Evolutionary conservation across 1,140 invertebrate species (phyloP), one percentile per base, ranked within the genome.

Genomic region (Leptopilina boulardi): DNA sequence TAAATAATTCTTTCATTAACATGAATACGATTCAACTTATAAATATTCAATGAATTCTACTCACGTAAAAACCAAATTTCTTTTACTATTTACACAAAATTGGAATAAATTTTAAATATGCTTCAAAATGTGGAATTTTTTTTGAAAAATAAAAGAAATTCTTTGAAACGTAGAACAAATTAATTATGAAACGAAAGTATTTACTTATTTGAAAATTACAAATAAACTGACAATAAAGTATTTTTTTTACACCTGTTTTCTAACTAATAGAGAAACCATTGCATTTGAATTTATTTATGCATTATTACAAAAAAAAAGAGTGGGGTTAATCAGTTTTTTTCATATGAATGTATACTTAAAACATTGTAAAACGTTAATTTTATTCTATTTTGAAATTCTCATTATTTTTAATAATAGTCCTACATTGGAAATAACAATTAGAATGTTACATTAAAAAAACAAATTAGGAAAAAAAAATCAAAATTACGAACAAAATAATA

Each of bases 251-350:
- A 56, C 19, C 8, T 56, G 19, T 10, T 56, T 18, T 18, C 19
- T 56, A 56, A 56, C 19, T 23, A 23, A 2, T 56, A 8, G 3
- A 56, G 21, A 56, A 56, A 21, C 6, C 1, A 56, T 6, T 56
- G 18, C 19, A 56, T 56, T 21, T 56, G 21, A 23, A 56, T 23
- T 11, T 8, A 19, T 23, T 56, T n/a, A 26, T 56, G 54, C 21
- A 23, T 23, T 56, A 13, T 10, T 8, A 23, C 11, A 26, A 26
- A 56, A 11, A 56, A 56, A 23, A 23, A 11, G 19, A 11, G 54
- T 21, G 21, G 54, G 54, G 54, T 21, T 56, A 56, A 56, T 56
- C 19, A 23, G 18, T 56, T 56, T 56, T 56, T 56, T 23, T 56
- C 19, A 4, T 19, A 23, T 21, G 51, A 1, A 18, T 56, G 11